These are phyloP conservation scores for Enteromius thamalakanensis DNA, from an alignment of 2,797 vertebrate species.

Conservation along the genomic window DNA sequence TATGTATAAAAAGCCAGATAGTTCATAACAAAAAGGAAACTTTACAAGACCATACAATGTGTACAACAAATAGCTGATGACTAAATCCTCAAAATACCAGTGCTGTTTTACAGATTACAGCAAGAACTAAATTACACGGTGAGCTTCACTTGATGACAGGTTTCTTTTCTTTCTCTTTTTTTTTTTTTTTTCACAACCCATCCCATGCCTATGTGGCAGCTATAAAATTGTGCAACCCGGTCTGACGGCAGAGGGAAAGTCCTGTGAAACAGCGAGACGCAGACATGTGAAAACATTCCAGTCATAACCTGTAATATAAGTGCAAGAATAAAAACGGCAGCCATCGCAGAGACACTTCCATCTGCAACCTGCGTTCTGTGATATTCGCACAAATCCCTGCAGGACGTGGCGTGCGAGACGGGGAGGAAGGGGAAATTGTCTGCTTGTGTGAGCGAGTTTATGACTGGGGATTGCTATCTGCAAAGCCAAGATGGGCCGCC, in stretches of 20 bases:
- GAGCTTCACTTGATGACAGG: constrained; percentile 47
- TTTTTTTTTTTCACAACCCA: constrained; percentile 17
- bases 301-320: constrained; percentile 41
- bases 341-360: constrained; percentile 52
- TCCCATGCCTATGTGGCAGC: constrained; percentile 37
- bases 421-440: constrained; percentile 42
- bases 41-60: constrained; percentile 27
- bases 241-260: constrained; percentile 39
- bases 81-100: constrained; percentile 30
- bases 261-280: constrained; percentile 27
- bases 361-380: constrained; percentile 55
- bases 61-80: constrained; percentile 32
- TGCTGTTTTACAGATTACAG: constrained; percentile 48
- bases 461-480: constrained; percentile 63
- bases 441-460: constrained; percentile 46
- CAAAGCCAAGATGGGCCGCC: constrained; percentile 55
- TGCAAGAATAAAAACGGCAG: constrained; percentile 44
- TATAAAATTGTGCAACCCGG: constrained; percentile 36
- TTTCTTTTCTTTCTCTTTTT: constrained; percentile 9
- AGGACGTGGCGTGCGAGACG: constrained; percentile 40
- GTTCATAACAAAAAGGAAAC: constrained; percentile 24
- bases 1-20: neutral
- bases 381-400: constrained; percentile 59
- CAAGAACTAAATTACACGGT: constrained; percentile 40
- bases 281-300: constrained; percentile 45